Evolutionary conservation across 2,797 vertebrate genomes (phyloP), one percentile per base, ranked within the genome.

Genomic region (Eurystomus glaucurus): DNA sequence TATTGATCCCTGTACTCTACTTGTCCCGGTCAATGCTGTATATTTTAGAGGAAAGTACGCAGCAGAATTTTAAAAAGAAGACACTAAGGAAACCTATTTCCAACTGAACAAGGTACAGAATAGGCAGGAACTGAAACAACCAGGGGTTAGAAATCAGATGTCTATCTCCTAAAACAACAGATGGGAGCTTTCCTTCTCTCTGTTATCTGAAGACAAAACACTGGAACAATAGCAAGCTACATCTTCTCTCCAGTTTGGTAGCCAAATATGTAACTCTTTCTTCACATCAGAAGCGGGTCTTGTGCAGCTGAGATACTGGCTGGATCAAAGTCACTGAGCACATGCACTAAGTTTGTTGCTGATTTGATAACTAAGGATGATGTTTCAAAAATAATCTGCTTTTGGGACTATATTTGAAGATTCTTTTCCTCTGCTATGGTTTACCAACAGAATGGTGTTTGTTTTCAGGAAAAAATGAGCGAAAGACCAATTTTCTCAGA

Each of bases 11-110:
- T 35, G 35, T 35, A 35, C 35, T 6, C 98, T 97, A 65, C 91
- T 99, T 89, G 98, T 98, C 90, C 97, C 99, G 74, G 99, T 99
- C 93, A 99, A 99, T 11, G 99, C 99, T 43, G 97, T 99, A 89
- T 99, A 99, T 96, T 99, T 99, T 96, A 99, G 99, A 98, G 99
- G 99, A 65, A 98, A 96, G 57, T 99, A 99, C 99, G 97, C 95
- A 93, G 94, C 16, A 43, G 41, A 43, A 43, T 43, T 43, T 43
- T 13, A 43, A 16, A 43, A 43, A 12, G 16, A 43, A 83, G 90
- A 98, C 70, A 99, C 99, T 64, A 97, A 98, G 72, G 98, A 99
- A 97, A 98, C 97, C 86, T 95, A 98, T 68, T 99, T 99, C 87
- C 98, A 98, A 97, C 81, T 99, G 85, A 99, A 97, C 81, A 81